Evolutionary conservation across 2,113 vertebrate species (phyloP).

Genomic region (Sterna hirundo): DNA sequence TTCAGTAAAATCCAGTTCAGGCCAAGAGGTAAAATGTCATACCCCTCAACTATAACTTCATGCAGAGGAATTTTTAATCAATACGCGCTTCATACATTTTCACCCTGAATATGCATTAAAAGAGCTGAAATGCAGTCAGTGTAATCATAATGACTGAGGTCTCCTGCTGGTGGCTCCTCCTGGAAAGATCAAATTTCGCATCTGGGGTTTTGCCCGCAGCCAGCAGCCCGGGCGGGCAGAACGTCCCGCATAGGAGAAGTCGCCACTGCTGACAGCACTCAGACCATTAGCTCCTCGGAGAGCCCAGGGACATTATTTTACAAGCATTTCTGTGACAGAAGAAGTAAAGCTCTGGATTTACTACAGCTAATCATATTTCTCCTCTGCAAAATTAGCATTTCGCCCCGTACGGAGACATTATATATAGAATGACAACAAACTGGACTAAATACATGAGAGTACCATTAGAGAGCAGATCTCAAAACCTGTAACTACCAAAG

Average conservation of each 20-base stretch:
- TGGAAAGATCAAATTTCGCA: not conserved
- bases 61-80: not conserved
- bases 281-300: not conserved
- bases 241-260: not conserved
- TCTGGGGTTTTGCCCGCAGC: not conserved
- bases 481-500: not conserved
- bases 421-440: not conserved
- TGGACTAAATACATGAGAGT: not conserved
- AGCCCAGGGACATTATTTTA: not conserved
- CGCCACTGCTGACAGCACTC: not conserved
- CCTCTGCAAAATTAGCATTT: not conserved
- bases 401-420: not conserved
- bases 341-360: conserved; percentile 3
- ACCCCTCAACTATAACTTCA: not conserved
- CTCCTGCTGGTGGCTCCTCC: not conserved
- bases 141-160: not conserved
- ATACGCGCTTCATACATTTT: not conserved
- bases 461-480: not conserved
- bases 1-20: not conserved
- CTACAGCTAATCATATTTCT: not conserved
- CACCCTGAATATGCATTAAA: not conserved
- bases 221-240: not conserved
- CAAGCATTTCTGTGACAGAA: not conserved
- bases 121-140: not conserved
- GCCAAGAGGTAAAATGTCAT: not conserved